Evolutionary conservation across 2,797 vertebrate genomes (phyloP).

Genomic region (Hozukius guyotensis): DNA sequence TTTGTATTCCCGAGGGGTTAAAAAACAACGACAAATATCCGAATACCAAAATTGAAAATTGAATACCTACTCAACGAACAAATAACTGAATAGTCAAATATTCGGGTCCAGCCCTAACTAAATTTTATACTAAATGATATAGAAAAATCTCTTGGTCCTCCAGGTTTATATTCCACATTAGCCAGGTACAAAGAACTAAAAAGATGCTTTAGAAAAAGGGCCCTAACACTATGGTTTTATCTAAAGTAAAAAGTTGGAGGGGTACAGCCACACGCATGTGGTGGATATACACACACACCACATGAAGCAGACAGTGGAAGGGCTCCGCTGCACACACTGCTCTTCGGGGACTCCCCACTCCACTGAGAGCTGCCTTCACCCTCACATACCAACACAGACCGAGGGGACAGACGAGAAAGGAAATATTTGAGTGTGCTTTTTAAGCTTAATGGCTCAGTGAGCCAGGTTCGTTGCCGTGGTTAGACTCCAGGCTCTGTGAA

Average conservation of each 20-base stretch:
- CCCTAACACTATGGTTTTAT: neutral
- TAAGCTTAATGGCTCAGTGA: constrained; percentile 54
- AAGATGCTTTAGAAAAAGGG: neutral
- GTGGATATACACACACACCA: neutral
- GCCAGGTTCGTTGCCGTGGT: constrained; percentile 50
- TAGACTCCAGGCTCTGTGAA: constrained; percentile 30
- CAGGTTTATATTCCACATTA: neutral
- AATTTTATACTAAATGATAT: no score
- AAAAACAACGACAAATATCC: no score
- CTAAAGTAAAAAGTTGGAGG: neutral
- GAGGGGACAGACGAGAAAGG: constrained; percentile 16
- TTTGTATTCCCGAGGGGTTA: no score
- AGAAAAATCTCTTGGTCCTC: neutral
- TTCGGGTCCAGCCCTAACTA: no score
- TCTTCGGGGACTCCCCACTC: constrained; percentile 43
- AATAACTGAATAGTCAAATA: no score
- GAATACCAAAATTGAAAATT: no score
- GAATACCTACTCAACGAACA: no score
- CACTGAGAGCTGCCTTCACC: constrained; percentile 52
- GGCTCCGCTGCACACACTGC: constrained; percentile 43
- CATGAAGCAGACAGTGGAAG: constrained; percentile 33
- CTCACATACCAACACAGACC: constrained; percentile 35
- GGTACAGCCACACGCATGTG: neutral
- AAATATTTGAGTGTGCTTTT: constrained; percentile 47
- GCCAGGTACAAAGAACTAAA: neutral